Conservation (phyloP, 2,888 invertebrate genomes). For the Machimus rusticus region DNA sequence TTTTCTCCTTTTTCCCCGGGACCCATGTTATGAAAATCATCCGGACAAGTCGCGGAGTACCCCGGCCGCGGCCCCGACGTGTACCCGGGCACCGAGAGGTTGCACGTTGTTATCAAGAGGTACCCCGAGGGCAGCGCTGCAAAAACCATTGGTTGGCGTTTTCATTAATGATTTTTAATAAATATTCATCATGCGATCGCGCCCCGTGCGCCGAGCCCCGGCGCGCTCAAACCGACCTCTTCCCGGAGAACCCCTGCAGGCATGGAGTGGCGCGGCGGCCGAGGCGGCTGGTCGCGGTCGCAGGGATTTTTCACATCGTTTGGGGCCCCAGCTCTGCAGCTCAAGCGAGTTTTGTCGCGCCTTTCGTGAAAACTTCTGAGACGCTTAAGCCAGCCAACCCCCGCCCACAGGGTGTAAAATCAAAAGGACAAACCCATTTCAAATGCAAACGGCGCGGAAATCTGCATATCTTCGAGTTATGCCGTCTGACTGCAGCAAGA, state of each 20-base stretch:
- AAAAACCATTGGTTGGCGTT: slow-evolving; percentile 40
- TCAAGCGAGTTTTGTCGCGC: background rate
- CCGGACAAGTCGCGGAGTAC: background rate
- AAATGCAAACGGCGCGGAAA: slow-evolving; percentile 27
- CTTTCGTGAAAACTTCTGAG: background rate
- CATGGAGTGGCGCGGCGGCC: too few species aligned
- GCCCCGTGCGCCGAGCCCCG: background rate
- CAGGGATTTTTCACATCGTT: slow-evolving; percentile 14
- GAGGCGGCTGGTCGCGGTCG: background rate
- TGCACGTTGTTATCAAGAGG: slow-evolving; percentile 31
- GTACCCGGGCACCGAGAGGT: slow-evolving; percentile 4
- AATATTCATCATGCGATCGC: slow-evolving; percentile 46
- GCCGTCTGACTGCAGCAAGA: slow-evolving; percentile 23
- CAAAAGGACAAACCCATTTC: background rate
- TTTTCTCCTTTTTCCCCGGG: slow-evolving; percentile 27
- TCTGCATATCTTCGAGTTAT: slow-evolving; percentile 20
- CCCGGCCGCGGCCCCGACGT: background rate
- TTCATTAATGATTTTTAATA: slow-evolving; percentile 47
- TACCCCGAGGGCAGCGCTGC: background rate
- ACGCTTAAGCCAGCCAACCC: background rate
- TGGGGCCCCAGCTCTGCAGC: background rate
- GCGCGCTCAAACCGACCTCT: background rate
- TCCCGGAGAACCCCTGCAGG: background rate
- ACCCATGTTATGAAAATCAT: slow-evolving; percentile 37
- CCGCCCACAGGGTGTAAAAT: background rate